Evolutionary conservation across 2,888 invertebrate genomes (phyloP).

Genomic region (Andrena hattorfiana): DNA sequence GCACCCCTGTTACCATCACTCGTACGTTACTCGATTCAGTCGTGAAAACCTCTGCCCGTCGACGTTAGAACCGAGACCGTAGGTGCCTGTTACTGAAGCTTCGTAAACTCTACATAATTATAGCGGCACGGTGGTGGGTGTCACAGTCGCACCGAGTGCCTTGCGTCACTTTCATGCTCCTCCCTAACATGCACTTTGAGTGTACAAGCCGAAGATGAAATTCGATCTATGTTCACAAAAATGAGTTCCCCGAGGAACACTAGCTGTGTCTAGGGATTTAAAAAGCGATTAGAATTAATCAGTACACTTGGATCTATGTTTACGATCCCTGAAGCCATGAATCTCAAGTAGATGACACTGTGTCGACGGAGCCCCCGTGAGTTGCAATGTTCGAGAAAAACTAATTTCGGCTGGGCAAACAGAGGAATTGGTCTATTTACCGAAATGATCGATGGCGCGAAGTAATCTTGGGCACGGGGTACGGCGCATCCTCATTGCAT

Average conservation of each 20-base stretch:
- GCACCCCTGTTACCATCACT: slow-evolving; percentile 20
- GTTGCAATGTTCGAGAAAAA: slow-evolving; percentile 39
- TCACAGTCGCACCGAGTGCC: slow-evolving; percentile 47
- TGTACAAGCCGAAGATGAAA: slow-evolving; percentile 39
- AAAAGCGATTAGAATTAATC: slow-evolving; percentile 22
- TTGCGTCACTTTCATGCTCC: slow-evolving; percentile 26
- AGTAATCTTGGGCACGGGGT: slow-evolving; percentile 54
- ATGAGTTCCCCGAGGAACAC: neutral
- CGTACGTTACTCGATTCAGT: slow-evolving; percentile 37
- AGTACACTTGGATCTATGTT: slow-evolving; percentile 2
- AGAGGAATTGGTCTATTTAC: slow-evolving; percentile 67
- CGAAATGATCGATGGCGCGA: slow-evolving; percentile 69
- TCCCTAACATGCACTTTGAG: slow-evolving; percentile 46
- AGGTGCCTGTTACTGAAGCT: slow-evolving; percentile 46
- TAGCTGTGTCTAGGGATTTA: neutral
- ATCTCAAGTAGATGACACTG: slow-evolving; percentile 36
- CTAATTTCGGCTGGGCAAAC: slow-evolving; percentile 72
- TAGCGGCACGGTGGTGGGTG: slow-evolving; percentile 22
- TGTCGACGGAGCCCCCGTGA: neutral
- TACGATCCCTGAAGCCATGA: slow-evolving; percentile 19
- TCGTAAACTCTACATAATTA: slow-evolving; percentile 59
- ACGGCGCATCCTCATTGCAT: slow-evolving; percentile 38
- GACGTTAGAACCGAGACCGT: slow-evolving; percentile 52
- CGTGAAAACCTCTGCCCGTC: slow-evolving; percentile 64
- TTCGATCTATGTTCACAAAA: slow-evolving; percentile 30